Conservation (phyloP, 2,113 vertebrate genomes). For the Excalfactoria chinensis region DNA sequence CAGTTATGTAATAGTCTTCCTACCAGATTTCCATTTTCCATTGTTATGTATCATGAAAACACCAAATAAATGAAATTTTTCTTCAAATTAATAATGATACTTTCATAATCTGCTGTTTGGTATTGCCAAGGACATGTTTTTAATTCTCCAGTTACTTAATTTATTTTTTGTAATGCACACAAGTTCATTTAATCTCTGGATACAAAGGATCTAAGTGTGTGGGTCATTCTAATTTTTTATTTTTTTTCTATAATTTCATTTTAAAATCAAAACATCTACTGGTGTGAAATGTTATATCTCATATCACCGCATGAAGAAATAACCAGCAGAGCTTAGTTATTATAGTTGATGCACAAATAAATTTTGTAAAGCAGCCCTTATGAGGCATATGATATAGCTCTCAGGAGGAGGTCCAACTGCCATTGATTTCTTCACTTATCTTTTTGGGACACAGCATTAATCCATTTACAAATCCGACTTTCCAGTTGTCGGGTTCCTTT, state of each 20-base stretch:
- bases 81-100: background rate
- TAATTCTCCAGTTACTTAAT: background rate
- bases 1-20: background rate
- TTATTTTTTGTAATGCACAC: slow-evolving; percentile 13
- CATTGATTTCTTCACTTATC: slow-evolving; percentile 28
- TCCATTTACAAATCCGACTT: slow-evolving; percentile 31
- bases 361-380: background rate
- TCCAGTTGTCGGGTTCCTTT: slow-evolving; percentile 25
- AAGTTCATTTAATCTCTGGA: slow-evolving; percentile 4
- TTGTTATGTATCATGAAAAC: background rate
- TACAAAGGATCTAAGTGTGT: background rate
- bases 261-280: slow-evolving; percentile 11
- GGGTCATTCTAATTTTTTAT: background rate
- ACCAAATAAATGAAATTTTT: background rate
- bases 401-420: background rate
- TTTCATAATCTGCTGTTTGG: background rate
- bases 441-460: slow-evolving; percentile 34
- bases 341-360: background rate
- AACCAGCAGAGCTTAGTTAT: background rate
- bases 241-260: background rate
- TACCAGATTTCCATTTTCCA: slow-evolving; percentile 25
- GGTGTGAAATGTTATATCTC: background rate
- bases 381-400: background rate
- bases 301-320: background rate
- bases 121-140: background rate